Base-by-base conservation (phyloP, 2,113 vertebrate species). In the Callipepla squamata region DNA sequence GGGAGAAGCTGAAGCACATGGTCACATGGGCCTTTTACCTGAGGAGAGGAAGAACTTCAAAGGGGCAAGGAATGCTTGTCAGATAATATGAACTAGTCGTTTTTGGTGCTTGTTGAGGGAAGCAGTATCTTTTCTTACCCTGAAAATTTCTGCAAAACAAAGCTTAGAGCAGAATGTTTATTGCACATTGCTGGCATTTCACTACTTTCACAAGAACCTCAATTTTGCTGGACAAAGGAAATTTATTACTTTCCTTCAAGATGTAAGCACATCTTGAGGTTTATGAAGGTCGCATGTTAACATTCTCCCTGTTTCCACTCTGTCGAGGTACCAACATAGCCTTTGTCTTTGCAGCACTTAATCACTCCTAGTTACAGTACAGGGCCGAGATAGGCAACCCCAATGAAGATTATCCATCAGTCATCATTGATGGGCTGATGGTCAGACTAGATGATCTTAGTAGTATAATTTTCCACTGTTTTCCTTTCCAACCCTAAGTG, bases 31-130 rank as follows among this genome's bases (percentile, higher is more conserved):
- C 8, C 57, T 82, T 66, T 85, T 57, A 63, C 69, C 40, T 9
- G 1, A 75, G 67, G 68, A 75, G 81, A 69, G 34, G 28, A 79
- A 90, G 50, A 78, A 78, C 77, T 93, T 92, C 92, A 92, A 94
- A 90, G 66, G 61, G 34, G 18, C 0, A 0, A 77, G 28, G 13
- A 4, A 80, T 58, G 48, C 44, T 57, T 10, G 51, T 75, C 4
- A 1, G 11, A 38, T 19, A 16, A 53, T 18, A 40, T 76, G n/a
- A 58, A 75, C 47, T 30, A 65, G 57, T 44, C 19, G 62, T 76
- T 72, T 58, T 69, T 26, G 53, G 5, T 9, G n/a, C 15, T 30
- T 26, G 4, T 36, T 61, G 13, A 76, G 40, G 14, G 63, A 87
- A 65, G 32, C 58, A 62, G 4, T 62, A 42, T 48, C 38, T 76